phyloP scores from a whole-genome alignment of 1,140 invertebrate species.

The Ips typographus region DNA sequence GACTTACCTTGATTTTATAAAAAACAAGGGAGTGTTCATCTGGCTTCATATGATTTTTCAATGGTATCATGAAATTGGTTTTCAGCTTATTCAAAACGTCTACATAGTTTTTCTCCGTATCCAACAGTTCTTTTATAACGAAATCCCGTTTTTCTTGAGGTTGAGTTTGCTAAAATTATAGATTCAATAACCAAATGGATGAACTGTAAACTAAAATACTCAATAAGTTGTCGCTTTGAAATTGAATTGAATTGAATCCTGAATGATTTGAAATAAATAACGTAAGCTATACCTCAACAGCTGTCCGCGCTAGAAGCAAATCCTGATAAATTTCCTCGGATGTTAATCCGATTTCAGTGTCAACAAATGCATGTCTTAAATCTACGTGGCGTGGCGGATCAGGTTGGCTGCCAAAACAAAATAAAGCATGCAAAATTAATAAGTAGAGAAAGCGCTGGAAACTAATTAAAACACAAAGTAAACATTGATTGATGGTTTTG shows the following conservation, averaged over 20 bases:
- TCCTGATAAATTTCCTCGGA: constrained; percentile 83
- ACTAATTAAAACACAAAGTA: not conserved
- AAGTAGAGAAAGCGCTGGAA: not conserved
- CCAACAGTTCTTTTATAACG: constrained; percentile 92
- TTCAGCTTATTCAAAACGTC: constrained; percentile 89
- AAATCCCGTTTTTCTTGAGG: constrained; percentile 89
- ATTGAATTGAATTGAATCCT: not conserved
- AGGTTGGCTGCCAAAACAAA: constrained; percentile 41
- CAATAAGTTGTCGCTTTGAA: too few relatives aligned
- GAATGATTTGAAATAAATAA: constrained; percentile 13
- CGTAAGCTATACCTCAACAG: constrained; percentile 39
- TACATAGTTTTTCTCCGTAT: constrained; percentile 96
- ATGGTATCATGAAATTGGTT: constrained; percentile 75
- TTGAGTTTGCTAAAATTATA: constrained; percentile 46
- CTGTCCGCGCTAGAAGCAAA: constrained; percentile 61
- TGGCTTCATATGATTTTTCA: constrained; percentile 70
- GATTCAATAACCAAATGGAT: not conserved
- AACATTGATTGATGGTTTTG: not conserved
- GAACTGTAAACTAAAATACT: too few relatives aligned
- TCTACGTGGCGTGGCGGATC: constrained; percentile 28
- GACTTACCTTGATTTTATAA: constrained; percentile 77
- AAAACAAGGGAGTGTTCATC: constrained; percentile 82
- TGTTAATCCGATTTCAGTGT: constrained; percentile 52
- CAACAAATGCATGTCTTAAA: constrained; percentile 26
- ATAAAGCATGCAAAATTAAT: constrained; percentile 25